Evolutionary conservation across 1,140 invertebrate species (phyloP), one percentile per base, ranked within the genome.

Genomic region (Oedothorax gibbosus): DNA sequence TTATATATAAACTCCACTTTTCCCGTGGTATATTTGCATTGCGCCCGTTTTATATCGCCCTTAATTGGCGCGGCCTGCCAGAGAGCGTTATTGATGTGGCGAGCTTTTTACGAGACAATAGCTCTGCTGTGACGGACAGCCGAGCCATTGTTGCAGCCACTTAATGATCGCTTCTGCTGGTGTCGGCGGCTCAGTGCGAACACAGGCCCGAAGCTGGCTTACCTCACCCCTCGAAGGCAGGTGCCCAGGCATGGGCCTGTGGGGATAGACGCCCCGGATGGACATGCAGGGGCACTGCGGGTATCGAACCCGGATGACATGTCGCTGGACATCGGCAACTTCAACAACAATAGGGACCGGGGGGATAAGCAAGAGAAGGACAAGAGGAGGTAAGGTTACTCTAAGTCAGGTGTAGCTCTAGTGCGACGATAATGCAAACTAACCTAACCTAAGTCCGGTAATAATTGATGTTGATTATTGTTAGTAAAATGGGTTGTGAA

Each of bases 141-240:
- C 78, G 71, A 75, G 21, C 81, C 81, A 84, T 84, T 84, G 81
- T 84, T 84, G 71, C 60, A 72, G 81, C 71, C 72, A 84, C 81
- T 84, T 75, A 84, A 84, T 75, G 81, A 84, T 72, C 66, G 68
- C 49, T 73, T 18, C 53, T 60, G 21, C 54, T 35, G 2, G 72
- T 57, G 0, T 57, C 54, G 51, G 60, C 80, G 80, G 80, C 80
- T 64, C 56, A 20, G 20, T 18, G 20, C 20, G 18, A 0, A 64
- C 68, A 51, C 78, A 56, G 15, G 21, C 60, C 60, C 75, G 57
- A 51, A 66, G 57, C 73, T 85, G 83, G 83, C 83, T 35, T 85
- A 85, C 66, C 57, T 85, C 18, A 85, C 83, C n/a, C 83, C 83
- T 15, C 49, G 83, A 54, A 68, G 83, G 20, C 73, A 85, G 75